Conservation (phyloP, 2,797 vertebrate species). For the Australoheros facetus region DNA sequence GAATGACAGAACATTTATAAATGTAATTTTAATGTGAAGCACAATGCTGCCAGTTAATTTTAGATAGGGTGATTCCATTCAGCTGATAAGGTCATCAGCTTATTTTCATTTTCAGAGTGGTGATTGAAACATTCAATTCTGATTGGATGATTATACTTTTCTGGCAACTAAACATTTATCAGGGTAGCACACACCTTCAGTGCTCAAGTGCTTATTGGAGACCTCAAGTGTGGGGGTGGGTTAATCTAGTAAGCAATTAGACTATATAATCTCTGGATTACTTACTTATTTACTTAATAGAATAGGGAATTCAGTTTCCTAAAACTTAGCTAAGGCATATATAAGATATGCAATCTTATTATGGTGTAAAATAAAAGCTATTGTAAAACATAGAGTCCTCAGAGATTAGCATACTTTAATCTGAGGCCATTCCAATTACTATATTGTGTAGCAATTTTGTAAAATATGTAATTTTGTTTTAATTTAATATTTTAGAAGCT, state of each 20-base stretch:
- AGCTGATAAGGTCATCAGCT: slow-evolving; percentile 8
- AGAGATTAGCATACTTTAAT: neutral
- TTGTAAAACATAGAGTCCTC: neutral
- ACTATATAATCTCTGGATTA: neutral
- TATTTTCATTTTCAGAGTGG: slow-evolving; percentile 21
- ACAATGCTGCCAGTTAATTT: slow-evolving; percentile 10
- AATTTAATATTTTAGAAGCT: neutral
- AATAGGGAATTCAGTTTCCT: neutral
- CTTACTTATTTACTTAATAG: neutral
- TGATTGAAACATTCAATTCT: slow-evolving; percentile 9
- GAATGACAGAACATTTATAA: neutral
- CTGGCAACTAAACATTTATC: slow-evolving; percentile 38
- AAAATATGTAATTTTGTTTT: neutral
- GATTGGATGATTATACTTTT: slow-evolving; percentile 33
- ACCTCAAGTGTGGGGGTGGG: slow-evolving; percentile 5
- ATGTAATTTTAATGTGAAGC: slow-evolving; percentile 6
- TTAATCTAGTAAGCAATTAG: slow-evolving; percentile 30
- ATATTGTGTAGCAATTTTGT: neutral
- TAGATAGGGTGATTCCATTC: slow-evolving; percentile 14
- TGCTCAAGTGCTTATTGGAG: slow-evolving; percentile 35
- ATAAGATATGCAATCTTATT: neutral
- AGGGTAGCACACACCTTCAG: slow-evolving; percentile 38
- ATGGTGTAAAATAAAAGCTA: neutral
- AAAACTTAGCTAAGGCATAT: neutral
- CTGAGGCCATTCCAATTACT: neutral